Conservation (phyloP, 2,113 vertebrate genomes). For the Apistogramma diplotaenia region DNA sequence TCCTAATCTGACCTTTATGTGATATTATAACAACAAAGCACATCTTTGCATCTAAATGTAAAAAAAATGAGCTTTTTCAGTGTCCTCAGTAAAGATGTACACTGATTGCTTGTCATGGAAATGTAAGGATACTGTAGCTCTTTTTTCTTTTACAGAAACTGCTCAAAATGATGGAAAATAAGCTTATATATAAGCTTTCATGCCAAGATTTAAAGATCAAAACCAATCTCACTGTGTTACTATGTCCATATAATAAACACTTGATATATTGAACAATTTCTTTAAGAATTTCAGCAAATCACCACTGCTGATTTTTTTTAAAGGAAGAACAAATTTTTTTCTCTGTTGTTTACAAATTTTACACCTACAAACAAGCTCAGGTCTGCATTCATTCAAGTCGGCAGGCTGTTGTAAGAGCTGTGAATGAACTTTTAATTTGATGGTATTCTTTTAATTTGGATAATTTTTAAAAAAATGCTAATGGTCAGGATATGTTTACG, state of each 20-base stretch:
- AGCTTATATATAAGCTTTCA: background rate
- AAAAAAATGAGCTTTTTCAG: background rate
- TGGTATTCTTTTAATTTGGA: background rate
- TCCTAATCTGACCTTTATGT: background rate
- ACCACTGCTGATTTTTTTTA: background rate
- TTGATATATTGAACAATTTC: background rate
- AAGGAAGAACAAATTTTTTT: background rate
- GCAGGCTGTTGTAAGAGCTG: background rate
- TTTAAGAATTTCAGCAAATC: background rate
- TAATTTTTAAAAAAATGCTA: background rate
- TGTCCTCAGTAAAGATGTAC: background rate
- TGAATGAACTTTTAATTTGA: background rate
- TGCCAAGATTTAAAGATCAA: background rate
- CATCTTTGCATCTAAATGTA: fast-evolving
- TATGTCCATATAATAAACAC: background rate
- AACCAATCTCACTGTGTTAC: background rate
- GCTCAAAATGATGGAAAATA: background rate
- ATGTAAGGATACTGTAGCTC: background rate
- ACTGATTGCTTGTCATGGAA: background rate
- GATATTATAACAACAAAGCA: too few species aligned
- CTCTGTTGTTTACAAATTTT: background rate
- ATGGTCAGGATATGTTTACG: background rate
- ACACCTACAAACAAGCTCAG: background rate
- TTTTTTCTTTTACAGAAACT: background rate
- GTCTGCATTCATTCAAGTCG: background rate